Conservation (phyloP, 2,888 invertebrate genomes). For the Alitta virens region DNA sequence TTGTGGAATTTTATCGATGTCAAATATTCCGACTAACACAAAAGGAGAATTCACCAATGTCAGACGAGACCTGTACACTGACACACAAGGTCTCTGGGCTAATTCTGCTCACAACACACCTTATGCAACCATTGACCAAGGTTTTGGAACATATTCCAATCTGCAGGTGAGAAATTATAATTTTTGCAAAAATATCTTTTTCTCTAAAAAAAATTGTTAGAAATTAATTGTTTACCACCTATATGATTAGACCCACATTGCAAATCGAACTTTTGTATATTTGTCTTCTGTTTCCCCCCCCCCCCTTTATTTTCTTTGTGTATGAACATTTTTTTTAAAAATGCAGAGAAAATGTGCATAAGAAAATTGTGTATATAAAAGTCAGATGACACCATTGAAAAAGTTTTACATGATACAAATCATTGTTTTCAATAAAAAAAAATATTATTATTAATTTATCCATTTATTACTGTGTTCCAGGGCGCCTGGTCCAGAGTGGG, state of each 20-base stretch:
- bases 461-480: conserved; percentile 11
- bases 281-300: no score
- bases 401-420: no score
- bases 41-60: conserved; percentile 29
- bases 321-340: no score
- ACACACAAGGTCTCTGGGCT: conserved; percentile 28
- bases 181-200: no score
- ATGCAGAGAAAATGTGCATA: not conserved
- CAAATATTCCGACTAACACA: conserved; percentile 29
- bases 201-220: no score
- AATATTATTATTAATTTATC: no score
- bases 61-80: conserved; percentile 24
- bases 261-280: no score
- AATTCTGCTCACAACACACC: conserved; percentile 29
- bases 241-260: no score
- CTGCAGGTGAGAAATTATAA: conserved; percentile 24
- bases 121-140: conserved; percentile 26
- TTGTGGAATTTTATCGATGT: conserved; percentile 31
- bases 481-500: conserved; percentile 31
- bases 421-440: no score
- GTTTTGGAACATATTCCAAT: conserved; percentile 31
- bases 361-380: not conserved
- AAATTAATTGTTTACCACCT: no score
- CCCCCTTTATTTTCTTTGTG: no score
- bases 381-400: not conserved